phyloP scores from a whole-genome alignment of 1,140 invertebrate species.

The Eriosoma lanigerum region DNA sequence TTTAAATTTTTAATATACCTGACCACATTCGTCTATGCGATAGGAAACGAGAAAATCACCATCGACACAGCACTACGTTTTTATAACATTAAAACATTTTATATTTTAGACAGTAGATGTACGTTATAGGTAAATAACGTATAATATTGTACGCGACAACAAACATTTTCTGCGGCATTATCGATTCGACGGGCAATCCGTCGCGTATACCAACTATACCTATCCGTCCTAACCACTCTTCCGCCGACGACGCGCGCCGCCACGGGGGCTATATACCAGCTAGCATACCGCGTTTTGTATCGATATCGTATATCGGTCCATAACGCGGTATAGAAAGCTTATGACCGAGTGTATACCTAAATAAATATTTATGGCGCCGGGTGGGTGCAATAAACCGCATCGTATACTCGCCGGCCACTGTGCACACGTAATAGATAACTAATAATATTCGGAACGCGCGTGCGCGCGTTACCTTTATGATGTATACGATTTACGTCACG shows the following conservation, averaged over 20 bases:
- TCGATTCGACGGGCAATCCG: slow-evolving; percentile 33
- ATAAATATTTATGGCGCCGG: slow-evolving; percentile 6
- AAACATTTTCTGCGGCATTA: slow-evolving; percentile 30
- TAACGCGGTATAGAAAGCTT: slow-evolving; percentile 15
- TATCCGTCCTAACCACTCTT: background rate
- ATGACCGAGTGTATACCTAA: too few relatives aligned
- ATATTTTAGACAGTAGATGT: too few relatives aligned
- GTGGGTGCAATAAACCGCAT: background rate
- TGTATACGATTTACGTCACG: too few relatives aligned
- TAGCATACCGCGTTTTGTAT: too few relatives aligned
- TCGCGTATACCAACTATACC: too few relatives aligned
- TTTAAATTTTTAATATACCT: slow-evolving; percentile 7
- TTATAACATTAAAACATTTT: too few relatives aligned
- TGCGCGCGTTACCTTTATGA: background rate
- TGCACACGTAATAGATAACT: background rate
- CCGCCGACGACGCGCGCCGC: background rate
- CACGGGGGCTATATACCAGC: too few relatives aligned
- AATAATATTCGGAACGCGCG: background rate
- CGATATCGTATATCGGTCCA: background rate
- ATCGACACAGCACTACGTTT: too few relatives aligned
- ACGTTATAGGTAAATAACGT: too few relatives aligned
- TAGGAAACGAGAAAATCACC: background rate
- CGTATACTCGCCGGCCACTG: background rate
- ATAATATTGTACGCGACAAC: background rate
- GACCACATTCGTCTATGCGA: background rate